Evolutionary conservation across 2,797 vertebrate genomes (phyloP).

Genomic region (Rhynchotus rufescens): DNA sequence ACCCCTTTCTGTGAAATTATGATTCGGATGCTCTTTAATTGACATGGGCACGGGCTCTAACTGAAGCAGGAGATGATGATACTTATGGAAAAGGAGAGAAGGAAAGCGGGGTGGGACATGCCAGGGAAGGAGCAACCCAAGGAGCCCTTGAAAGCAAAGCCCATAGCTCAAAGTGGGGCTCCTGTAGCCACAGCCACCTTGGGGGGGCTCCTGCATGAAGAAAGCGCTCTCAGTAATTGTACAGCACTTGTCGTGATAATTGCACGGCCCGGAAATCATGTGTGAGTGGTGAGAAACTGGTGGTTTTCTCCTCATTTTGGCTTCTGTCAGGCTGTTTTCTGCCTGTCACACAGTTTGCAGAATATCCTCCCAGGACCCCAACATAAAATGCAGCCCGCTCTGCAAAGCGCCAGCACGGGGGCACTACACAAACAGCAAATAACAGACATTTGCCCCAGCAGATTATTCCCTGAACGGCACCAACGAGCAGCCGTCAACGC

Average conservation of each 20-base stretch:
- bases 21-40: fast-evolving
- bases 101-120: neutral
- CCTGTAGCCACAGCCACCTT: neutral
- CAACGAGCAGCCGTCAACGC: neutral
- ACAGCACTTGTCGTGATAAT: neutral
- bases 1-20: neutral
- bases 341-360: neutral
- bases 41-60: fast-evolving
- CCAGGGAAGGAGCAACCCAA: neutral
- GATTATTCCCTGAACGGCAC: slow-evolving; percentile 62
- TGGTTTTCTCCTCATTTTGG: neutral
- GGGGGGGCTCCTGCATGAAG: neutral
- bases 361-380: fast-evolving
- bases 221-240: neutral
- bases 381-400: fast-evolving
- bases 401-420: neutral
- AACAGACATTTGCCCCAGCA: neutral
- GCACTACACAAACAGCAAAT: neutral
- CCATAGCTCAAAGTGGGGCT: neutral
- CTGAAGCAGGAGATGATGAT: neutral
- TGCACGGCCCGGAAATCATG: fast-evolving
- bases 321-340: neutral
- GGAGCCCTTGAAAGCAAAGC: neutral
- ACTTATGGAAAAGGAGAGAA: neutral
- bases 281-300: neutral